phyloP scores from a whole-genome alignment of 2,888 invertebrate genomes.

The Formica aserva region DNA sequence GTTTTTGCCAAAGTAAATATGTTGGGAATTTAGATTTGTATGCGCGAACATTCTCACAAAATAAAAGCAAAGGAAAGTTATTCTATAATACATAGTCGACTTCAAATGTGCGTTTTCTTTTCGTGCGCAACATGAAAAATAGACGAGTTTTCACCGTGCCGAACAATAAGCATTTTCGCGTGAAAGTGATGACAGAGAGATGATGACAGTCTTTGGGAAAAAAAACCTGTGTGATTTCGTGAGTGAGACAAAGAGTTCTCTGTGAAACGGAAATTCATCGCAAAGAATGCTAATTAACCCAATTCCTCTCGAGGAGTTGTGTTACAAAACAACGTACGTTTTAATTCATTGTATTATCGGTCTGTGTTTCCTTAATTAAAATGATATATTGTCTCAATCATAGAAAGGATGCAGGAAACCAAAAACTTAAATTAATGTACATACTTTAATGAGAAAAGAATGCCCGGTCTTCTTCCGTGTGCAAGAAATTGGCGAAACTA shows the following conservation, averaged over 20 bases:
- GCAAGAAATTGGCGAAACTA: conserved; percentile 17
- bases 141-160: conserved; percentile 9
- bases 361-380: conserved; percentile 25
- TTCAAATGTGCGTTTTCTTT: conserved; percentile 38
- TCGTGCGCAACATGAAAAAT: conserved; percentile 23
- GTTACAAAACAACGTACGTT: conserved; percentile 8
- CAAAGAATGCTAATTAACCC: conserved; percentile 47
- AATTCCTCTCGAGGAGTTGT: conserved; percentile 26
- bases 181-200: conserved; percentile 46
- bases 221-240: conserved; percentile 7
- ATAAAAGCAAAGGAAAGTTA: conserved; percentile 18
- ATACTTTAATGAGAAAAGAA: background rate
- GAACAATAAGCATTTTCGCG: conserved; percentile 48
- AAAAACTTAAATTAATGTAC: conserved; percentile 7
- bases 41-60: background rate
- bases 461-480: background rate
- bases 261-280: conserved; percentile 32
- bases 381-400: background rate
- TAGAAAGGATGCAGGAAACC: background rate
- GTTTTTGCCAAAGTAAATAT: background rate
- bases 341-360: conserved; percentile 21
- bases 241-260: conserved; percentile 17
- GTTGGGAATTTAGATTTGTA: conserved; percentile 15
- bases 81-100: background rate
- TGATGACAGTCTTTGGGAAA: conserved; percentile 25